phyloP scores from a whole-genome alignment of 1,140 invertebrate species.

The Psilanteris sp. region DNA sequence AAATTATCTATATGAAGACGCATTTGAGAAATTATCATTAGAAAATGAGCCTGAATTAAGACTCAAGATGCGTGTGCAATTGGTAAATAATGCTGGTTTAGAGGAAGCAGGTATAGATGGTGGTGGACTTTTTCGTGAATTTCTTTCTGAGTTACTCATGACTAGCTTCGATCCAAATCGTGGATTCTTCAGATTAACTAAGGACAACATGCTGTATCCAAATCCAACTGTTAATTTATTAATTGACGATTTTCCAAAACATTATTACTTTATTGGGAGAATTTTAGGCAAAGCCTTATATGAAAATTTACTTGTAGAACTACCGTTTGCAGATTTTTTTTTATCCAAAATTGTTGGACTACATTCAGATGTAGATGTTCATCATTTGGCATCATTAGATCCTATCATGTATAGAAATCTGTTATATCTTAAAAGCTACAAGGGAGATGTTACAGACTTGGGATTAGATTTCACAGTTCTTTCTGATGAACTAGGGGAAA shows the following conservation, averaged over 20 bases:
- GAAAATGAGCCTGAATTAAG: conserved; percentile 95
- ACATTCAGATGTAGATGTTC: conserved; percentile 92
- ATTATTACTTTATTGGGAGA: conserved; percentile 97
- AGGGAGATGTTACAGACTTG: conserved; percentile 88
- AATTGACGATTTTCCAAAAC: conserved; percentile 90
- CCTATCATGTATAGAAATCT: conserved; percentile 95
- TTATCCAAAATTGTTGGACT: conserved; percentile 90
- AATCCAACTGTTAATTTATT: conserved; percentile 94
- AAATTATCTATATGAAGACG: conserved; percentile 97
- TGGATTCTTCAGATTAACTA: conserved; percentile 95
- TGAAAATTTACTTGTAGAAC: conserved; percentile 95
- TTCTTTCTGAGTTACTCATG: conserved; percentile 93
- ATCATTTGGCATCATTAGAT: conserved; percentile 95
- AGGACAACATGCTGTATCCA: conserved; percentile 96
- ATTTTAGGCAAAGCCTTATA: conserved; percentile 97
- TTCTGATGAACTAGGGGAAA: conserved; percentile 92
- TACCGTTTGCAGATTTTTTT: conserved; percentile 96
- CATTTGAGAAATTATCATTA: conserved; percentile 94
- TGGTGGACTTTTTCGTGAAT: conserved; percentile 95
- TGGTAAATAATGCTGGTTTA: conserved; percentile 93
- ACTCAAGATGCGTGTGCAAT: conserved; percentile 91
- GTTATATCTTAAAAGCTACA: conserved; percentile 90
- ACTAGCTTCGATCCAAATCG: conserved; percentile 98
- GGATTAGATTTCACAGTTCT: conserved; percentile 96
- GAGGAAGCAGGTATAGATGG: conserved; percentile 98